Base-by-base conservation (phyloP, 2,888 invertebrate species). In the Eupithecia subfuscata region DNA sequence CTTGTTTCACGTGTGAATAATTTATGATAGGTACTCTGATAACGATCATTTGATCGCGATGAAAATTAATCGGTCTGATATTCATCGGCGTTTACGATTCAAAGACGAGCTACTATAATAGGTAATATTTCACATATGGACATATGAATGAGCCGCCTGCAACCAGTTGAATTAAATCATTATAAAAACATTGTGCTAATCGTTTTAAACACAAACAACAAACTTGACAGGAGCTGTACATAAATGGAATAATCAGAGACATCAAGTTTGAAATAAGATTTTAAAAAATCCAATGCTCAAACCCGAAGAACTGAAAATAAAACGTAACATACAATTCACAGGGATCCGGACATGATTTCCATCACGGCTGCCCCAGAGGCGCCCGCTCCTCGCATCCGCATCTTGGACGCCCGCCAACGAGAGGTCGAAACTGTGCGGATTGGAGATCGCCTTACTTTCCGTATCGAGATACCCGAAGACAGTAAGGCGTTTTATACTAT, bases 291-390 rank as follows among this genome's bases (percentile, higher is more conserved):
- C 2, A 43, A 30, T 18, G 34, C 34, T 18, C 7, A 18, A 64
- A 25, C 6, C 64, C 30, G 6, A 34, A 34, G 3, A 14, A 30
- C 25, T 30, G 3, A 67, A 40, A 37, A 67, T 67, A 34, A 40
- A 14, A 75, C 40, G 37, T 67, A 30, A 52, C 43, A 18, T 76
- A 69, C 7, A 30, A 60, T 71, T 86, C 87, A 25, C 93, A 97
- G 98, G 90, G 98, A 98, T 94, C 98, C 98, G 77, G 98, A 98
- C 93, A 98, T 98, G 97, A 98, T 98, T 88, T 98, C 98, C 88
- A 98, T 98, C 90, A 98, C 98, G 43, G 98, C 98, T 52, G 98
- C 98, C 25, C 98, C 98, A 0, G 98, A 98, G 94, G 98, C 98
- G 37, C 98, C 98, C 68, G 97, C 98, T 82, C 98, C 98, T 87